A percentile compares a stretch with the other conserved stretches of the same genome.
phyloP scores from a whole-genome alignment of 2,888 invertebrate genomes.

The Hybos culiciformis region DNA sequence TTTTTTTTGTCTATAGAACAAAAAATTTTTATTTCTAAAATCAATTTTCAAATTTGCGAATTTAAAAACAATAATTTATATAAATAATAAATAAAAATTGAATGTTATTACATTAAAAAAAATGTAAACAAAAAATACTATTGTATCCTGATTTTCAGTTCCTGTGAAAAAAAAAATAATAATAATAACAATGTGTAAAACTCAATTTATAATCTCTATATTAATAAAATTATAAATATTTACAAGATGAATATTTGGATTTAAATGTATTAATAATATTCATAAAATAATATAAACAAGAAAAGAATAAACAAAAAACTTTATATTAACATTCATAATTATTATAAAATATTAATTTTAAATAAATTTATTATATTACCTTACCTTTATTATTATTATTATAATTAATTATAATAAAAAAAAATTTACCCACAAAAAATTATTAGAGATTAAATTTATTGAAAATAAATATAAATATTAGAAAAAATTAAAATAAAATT shows the following conservation, averaged over 20 bases:
- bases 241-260: neutral
- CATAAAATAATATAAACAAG: neutral
- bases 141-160: slow-evolving; percentile 4
- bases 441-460: too few species aligned
- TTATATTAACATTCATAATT: neutral
- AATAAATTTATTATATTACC: neutral
- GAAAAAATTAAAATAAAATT: too few species aligned
- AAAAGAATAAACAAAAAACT: neutral
- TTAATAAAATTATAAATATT: neutral
- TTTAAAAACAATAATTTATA: neutral
- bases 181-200: neutral
- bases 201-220: neutral
- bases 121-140: neutral
- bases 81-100: neutral
- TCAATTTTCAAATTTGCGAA: neutral
- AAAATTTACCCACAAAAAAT: slow-evolving; percentile 11
- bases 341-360: neutral
- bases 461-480: too few species aligned
- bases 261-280: neutral
- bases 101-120: neutral
- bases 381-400: slow-evolving; percentile 5
- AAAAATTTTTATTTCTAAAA: too few species aligned
- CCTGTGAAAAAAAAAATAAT: neutral
- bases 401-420: slow-evolving; percentile 6
- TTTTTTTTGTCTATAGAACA: too few species aligned